Conservation (phyloP, 2,797 vertebrate genomes). For the Synaphobranchus kaupii region DNA sequence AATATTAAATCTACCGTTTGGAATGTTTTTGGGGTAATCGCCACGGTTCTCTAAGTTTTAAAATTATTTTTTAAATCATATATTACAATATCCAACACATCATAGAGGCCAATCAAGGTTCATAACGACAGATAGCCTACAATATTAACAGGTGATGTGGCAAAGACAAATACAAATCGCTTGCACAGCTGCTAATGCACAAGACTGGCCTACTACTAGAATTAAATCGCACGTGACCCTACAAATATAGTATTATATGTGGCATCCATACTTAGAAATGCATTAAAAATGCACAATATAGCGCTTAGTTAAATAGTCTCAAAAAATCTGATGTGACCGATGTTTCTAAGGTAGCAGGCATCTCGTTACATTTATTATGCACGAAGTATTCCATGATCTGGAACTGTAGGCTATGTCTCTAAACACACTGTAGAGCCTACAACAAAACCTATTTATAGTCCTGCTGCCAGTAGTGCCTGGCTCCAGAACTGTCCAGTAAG, state of each 20-base stretch:
- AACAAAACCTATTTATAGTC: not conserved
- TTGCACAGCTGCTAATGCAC: not conserved
- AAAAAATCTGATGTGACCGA: not conserved
- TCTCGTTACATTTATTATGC: not conserved
- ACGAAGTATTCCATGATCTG: not conserved
- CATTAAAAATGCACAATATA: not conserved
- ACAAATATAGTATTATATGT: not conserved
- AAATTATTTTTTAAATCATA: not conserved
- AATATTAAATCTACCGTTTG: not conserved
- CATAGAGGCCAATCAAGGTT: not conserved
- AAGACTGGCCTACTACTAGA: not conserved
- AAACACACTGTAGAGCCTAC: not conserved
- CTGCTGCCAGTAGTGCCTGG: too few species aligned
- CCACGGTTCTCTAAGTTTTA: not conserved
- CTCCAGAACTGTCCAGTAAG: not conserved
- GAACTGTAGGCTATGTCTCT: not conserved
- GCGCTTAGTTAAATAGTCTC: not conserved
- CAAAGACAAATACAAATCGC: not conserved
- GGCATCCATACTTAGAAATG: too few species aligned
- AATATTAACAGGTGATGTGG: not conserved
- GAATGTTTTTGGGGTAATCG: not conserved
- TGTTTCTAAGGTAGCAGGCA: not conserved
- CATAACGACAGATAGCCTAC: not conserved
- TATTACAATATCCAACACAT: not conserved
- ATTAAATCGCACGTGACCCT: not conserved